Percentiles rank a stretch among this genome's conserved stretches.
Conservation (phyloP, 2,113 vertebrate genomes). For the Corythornis cristatus region DNA sequence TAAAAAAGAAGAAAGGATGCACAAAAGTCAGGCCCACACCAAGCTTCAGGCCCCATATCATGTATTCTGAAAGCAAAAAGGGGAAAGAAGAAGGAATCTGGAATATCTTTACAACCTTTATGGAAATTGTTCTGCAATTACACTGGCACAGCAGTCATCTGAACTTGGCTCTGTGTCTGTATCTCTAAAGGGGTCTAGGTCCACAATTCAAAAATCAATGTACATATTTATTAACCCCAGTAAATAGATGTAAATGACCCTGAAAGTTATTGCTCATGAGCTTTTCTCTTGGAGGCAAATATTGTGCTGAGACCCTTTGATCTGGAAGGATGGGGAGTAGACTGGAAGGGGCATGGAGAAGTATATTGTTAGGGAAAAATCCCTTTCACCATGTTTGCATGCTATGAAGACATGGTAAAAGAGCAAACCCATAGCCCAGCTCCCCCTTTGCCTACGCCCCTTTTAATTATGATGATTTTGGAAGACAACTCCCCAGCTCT, state of each 20-base stretch:
- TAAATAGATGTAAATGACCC: slow-evolving; percentile 2
- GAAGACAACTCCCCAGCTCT: not conserved
- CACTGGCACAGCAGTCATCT: not conserved
- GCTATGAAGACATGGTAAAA: slow-evolving; percentile 25
- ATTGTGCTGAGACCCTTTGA: slow-evolving; percentile 35
- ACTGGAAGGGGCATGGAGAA: not conserved
- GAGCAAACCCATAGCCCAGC: not conserved
- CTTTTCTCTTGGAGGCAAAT: not conserved
- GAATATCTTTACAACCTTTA: not conserved
- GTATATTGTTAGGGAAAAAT: not conserved
- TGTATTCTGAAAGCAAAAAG: not conserved
- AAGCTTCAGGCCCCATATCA: not conserved
- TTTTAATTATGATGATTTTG: slow-evolving; percentile 29
- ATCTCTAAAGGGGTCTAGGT: not conserved
- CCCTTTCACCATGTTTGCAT: slow-evolving; percentile 9
- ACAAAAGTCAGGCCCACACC: not conserved
- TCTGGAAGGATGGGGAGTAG: slow-evolving; percentile 12
- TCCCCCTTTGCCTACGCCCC: not conserved
- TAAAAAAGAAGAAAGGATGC: not conserved
- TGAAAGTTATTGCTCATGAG: not conserved
- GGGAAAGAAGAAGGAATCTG: not conserved
- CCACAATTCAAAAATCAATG: not conserved
- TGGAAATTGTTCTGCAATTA: not conserved
- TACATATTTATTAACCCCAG: slow-evolving; percentile 22
- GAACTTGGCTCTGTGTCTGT: not conserved